Evolutionary conservation across 2,113 vertebrate species (phyloP), one percentile per base, ranked within the genome.

Genomic region (Salvelinus sp.): DNA sequence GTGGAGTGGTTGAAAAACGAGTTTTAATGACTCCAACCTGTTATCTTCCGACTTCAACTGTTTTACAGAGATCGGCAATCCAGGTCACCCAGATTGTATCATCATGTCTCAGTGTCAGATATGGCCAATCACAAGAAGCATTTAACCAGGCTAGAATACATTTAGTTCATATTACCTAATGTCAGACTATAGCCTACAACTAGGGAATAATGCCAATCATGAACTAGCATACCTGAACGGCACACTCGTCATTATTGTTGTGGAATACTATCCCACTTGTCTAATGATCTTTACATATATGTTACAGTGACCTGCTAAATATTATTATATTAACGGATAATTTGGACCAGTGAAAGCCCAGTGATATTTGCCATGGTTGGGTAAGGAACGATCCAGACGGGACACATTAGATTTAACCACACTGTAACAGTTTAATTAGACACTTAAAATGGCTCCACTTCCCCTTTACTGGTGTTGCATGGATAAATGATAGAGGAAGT

Each of bases 341-440:
- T 10, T 44, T 44, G 10, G 38, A 44, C 38, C 0, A 44, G 38
- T 44, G 38, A 44, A 9, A 44, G 38, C 38, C 38, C 38, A 57
- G 14, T 57, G 54, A 20, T 44, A 28, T 4, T 66, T 14, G 23
- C 25, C 23, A 30, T 65, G 22, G 64, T 10, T 27, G 23, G 38
- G 23, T 4, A 16, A 25, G 16, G 64, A 66, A 13, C 14, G 64
- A 30, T 30, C 4, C 27, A 28, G 25, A 5, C 27, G 9, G 23
- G 27, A 3, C 23, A 12, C 12, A 23, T 23, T 12, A 16, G 3
- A 27, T 74, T 75, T 83, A 66, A 78, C 75, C 68, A 12, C 84
- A 78, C 33, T 76, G 70, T 72, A 69, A 79, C 81, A 62, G 75
- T 86, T 88, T 88, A 88, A 91, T 88, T 80, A 88, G 75, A 74